These are phyloP conservation scores for Lycorma delicatula DNA, from an alignment of 1,140 invertebrate species.

Conservation along the genomic window DNA sequence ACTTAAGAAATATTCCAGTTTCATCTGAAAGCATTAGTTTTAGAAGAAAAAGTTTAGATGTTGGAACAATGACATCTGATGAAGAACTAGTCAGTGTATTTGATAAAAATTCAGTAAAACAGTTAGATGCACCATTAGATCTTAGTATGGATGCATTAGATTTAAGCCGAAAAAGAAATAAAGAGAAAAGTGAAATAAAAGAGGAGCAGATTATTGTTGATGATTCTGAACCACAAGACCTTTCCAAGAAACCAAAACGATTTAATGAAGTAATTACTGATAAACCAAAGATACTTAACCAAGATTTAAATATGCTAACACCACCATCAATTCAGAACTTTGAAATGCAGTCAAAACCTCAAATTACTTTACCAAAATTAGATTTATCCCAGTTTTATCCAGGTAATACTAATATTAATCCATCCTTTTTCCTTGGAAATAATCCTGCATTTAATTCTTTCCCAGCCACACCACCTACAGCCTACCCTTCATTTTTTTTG, in stretches of 20 bases:
- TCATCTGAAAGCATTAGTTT: neutral
- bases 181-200: constrained; percentile 17
- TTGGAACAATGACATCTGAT: constrained; percentile 22
- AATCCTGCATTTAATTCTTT: constrained; percentile 15
- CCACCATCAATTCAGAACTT: neutral
- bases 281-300: neutral
- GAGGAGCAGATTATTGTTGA: constrained; percentile 26
- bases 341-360: neutral
- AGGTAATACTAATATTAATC: constrained; percentile 4
- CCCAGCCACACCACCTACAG: neutral
- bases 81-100: constrained; percentile 30
- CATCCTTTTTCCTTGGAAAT: constrained; percentile 11
- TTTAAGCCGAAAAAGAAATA: constrained; percentile 66
- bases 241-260: constrained; percentile 34
- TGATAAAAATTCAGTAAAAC: constrained; percentile 11
- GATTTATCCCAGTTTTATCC: constrained; percentile 17
- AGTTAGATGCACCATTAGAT: constrained; percentile 56
- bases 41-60: constrained; percentile 17
- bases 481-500: constrained; percentile 22
- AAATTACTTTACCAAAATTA: constrained; percentile 5
- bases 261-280: neutral
- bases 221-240: constrained; percentile 38
- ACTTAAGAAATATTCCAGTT: neutral
- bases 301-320: neutral
- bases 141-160: constrained; percentile 76